Evolutionary conservation across 2,113 vertebrate genomes (phyloP).

Genomic region (Megaceryle maxima): DNA sequence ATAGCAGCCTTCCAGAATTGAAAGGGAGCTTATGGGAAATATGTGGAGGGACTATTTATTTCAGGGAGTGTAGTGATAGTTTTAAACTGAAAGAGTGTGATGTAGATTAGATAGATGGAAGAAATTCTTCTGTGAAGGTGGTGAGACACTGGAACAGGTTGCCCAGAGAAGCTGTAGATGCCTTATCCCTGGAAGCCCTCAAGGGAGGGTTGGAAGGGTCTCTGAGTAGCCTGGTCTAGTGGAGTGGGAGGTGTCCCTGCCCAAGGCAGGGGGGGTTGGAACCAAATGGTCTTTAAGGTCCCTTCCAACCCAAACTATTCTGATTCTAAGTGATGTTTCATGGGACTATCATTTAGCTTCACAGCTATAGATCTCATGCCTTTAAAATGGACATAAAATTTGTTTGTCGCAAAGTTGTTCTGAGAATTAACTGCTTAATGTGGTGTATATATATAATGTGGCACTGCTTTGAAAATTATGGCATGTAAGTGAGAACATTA

Average conservation of each 20-base stretch:
- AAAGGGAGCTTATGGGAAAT: too few relatives aligned
- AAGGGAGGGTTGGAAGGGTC: neutral
- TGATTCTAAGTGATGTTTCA: neutral
- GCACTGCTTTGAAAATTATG: neutral
- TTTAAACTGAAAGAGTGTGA: neutral
- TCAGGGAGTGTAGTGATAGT: neutral
- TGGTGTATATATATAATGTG: neutral
- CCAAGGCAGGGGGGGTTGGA: neutral
- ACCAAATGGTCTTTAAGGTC: neutral
- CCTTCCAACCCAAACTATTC: neutral
- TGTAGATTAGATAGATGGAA: neutral
- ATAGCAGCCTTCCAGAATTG: too few relatives aligned
- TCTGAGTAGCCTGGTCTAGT: neutral
- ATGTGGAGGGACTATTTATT: too few relatives aligned
- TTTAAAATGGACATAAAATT: neutral
- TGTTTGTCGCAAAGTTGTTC: neutral
- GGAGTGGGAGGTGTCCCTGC: neutral
- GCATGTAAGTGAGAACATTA: neutral
- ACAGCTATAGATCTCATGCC: neutral
- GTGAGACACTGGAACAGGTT: neutral
- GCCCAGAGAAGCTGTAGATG: too few relatives aligned
- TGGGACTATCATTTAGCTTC: neutral
- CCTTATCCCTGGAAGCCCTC: neutral
- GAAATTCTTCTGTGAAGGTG: neutral
- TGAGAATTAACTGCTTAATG: conserved; percentile 13